Base-by-base conservation (phyloP, 2,888 invertebrate species). In the Ophion ellenae region DNA sequence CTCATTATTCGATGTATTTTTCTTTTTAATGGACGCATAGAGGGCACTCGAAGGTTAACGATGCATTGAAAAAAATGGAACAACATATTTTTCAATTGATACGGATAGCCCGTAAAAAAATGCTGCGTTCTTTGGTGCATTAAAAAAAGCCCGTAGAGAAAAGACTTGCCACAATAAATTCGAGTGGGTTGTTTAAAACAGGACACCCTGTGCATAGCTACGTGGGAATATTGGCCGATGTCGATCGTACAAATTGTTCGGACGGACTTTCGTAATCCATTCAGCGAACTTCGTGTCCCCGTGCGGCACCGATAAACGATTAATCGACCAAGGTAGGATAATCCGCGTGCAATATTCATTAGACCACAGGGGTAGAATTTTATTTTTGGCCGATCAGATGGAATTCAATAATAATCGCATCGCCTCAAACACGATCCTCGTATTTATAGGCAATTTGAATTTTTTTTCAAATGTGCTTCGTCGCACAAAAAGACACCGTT, bases 161-260 rank as follows among this genome's bases (percentile, higher is more conserved):
- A 47, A 47, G 14, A 47, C 3, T 14, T 3, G 14, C 47, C 10
- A 47, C 3, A 14, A 47, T 0, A 47, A 3, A 40, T 40, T 47
- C 47, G 47, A 14, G 47, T 47, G 47, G 14, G 2, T 47, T 17
- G 17, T 2, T 53, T 17, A 2, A 53, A 17, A 53, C 53, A 14
- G 17, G 14, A 4, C 53, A 53, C 53, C 53, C 53, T 53, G 17
- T 53, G 14, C 53, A 14, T 53, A 40, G 20, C 14, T 76, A 67
- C 69, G 75, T 66, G 28, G 75, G 75, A 75, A 82, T 79, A 79
- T 75, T 47, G 75, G 59, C 64, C 64, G 71, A 86, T 86, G 81
- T 75, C 64, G 81, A 81, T 63, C 57, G 64, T 67, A 83, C 75
- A 81, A 86, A 86, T 81, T 86, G 86, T 84, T 70, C 53, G 59